A percentile compares a stretch with the other conserved stretches of the same genome.
These are phyloP conservation scores for Chamaedrilus cognettii DNA, from an alignment of 2,888 invertebrate genomes.

Conservation along the genomic window DNA sequence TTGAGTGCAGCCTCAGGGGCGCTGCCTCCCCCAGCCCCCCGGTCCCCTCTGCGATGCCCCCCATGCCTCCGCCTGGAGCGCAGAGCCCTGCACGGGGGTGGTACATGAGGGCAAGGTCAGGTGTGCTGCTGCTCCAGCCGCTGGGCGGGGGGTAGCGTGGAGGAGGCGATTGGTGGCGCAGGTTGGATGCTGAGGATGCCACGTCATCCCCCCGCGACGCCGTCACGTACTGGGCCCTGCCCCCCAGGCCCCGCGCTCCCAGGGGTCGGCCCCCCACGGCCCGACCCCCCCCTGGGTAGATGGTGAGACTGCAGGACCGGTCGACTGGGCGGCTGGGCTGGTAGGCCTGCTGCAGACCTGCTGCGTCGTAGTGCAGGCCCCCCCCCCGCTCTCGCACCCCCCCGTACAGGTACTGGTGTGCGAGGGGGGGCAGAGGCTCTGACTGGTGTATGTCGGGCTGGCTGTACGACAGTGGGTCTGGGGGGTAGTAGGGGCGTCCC, in stretches of 20 bases:
- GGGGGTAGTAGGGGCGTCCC: constrained; percentile 21
- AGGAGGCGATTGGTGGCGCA: constrained; percentile 74
- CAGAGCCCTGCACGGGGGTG: no score
- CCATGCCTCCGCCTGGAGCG: not conserved
- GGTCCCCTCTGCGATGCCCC: constrained; percentile 25
- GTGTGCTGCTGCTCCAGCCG: constrained; percentile 77
- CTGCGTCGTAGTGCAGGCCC: no score
- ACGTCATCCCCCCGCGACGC: not conserved
- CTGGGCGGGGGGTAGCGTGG: constrained; percentile 80
- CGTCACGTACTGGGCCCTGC: not conserved
- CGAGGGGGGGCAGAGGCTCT: constrained; percentile 40
- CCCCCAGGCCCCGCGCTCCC: not conserved
- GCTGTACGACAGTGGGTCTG: constrained; percentile 42
- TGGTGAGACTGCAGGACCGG: constrained; percentile 46
- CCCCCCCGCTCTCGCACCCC: no score
- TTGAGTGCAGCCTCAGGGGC: constrained; percentile 41
- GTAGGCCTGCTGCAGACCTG: not conserved
- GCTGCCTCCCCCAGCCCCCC: constrained; percentile 69
- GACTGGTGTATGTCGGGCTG: constrained; percentile 49
- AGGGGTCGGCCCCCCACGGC: not conserved
- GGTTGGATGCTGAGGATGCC: not conserved
- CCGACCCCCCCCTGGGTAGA: constrained; percentile 44
- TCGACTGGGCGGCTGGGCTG: constrained; percentile 39
- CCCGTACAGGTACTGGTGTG: constrained; percentile 8
- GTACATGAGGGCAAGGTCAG: constrained; percentile 85